A percentile compares a stretch with the other conserved stretches of the same genome.
phyloP scores from a whole-genome alignment of 2,888 invertebrate genomes.

The Dyspetes luteomarginatus region DNA sequence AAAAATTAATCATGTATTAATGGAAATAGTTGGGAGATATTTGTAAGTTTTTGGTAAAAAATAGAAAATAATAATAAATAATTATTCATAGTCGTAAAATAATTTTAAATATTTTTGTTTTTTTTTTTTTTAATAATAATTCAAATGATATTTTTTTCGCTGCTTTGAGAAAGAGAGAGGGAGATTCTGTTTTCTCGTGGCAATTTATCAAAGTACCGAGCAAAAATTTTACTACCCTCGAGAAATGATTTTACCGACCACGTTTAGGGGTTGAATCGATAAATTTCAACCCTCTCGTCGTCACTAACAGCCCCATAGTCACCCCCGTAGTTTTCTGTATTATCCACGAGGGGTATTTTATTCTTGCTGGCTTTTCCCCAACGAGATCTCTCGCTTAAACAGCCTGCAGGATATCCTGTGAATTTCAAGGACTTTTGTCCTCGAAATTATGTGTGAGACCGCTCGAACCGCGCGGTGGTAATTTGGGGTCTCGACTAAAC shows the following conservation, averaged over 20 bases:
- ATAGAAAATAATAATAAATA: too few species aligned
- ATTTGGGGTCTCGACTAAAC: slow-evolving; percentile 62
- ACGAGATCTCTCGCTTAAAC: not conserved
- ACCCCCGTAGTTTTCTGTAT: slow-evolving; percentile 73
- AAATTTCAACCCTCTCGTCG: slow-evolving; percentile 12
- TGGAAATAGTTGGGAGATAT: too few species aligned
- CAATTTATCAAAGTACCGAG: slow-evolving; percentile 4
- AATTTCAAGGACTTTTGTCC: slow-evolving; percentile 56
- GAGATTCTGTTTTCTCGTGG: slow-evolving; percentile 24
- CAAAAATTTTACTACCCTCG: slow-evolving; percentile 36
- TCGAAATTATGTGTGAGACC: slow-evolving; percentile 65
- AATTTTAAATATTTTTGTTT: too few species aligned
- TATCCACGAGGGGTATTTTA: slow-evolving; percentile 76
- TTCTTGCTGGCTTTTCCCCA: not conserved
- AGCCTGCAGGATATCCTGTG: slow-evolving; percentile 29
- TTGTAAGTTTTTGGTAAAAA: too few species aligned
- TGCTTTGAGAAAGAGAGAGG: not conserved
- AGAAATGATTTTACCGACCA: slow-evolving; percentile 43
- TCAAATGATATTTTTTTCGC: not conserved
- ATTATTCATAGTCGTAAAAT: too few species aligned
- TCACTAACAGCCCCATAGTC: slow-evolving; percentile 56
- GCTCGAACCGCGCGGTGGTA: slow-evolving; percentile 77
- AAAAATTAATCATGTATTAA: too few species aligned
- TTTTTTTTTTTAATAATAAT: too few species aligned
- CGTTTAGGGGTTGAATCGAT: slow-evolving; percentile 49